Evolutionary conservation across 2,797 vertebrate species (phyloP).

Genomic region (Macropodus opercularis): DNA sequence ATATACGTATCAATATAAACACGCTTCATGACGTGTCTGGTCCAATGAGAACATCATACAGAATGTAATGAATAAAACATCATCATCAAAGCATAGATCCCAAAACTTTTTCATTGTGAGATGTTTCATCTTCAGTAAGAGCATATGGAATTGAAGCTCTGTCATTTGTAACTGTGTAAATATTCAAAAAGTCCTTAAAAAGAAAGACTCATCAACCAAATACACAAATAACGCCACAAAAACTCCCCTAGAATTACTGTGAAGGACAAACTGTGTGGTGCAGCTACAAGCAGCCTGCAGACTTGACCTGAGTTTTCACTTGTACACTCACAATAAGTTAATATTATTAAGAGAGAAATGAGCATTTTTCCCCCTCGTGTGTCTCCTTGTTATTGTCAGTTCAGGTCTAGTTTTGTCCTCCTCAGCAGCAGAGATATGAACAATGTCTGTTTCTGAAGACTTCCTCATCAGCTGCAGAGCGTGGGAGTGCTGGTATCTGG

Average conservation of each 20-base stretch:
- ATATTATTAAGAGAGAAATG: slow-evolving; percentile 28
- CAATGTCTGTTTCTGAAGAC: slow-evolving; percentile 74
- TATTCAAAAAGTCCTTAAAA: neutral
- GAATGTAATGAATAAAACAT: no score
- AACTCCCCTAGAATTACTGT: slow-evolving; percentile 25
- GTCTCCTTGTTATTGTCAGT: slow-evolving; percentile 23
- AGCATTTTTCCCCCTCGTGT: slow-evolving; percentile 24
- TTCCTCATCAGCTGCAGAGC: slow-evolving; percentile 73
- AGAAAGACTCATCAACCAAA: neutral
- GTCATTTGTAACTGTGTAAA: no score
- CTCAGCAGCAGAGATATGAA: slow-evolving; percentile 67
- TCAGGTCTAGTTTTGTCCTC: slow-evolving; percentile 55
- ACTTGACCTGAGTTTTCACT: slow-evolving; percentile 35
- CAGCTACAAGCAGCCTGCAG: slow-evolving; percentile 18
- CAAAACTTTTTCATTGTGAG: neutral
- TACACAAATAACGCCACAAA: slow-evolving; percentile 7
- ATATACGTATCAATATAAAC: no score
- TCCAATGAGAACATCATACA: no score
- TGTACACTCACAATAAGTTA: slow-evolving; percentile 29
- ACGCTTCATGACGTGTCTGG: no score
- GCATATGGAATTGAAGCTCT: no score
- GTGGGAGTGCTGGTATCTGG: slow-evolving; percentile 81
- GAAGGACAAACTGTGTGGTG: slow-evolving; percentile 17
- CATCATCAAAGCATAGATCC: neutral
- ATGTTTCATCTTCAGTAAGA: no score